phyloP scores from a whole-genome alignment of 2,888 invertebrate genomes.

The Sympetrum striolatum region DNA sequence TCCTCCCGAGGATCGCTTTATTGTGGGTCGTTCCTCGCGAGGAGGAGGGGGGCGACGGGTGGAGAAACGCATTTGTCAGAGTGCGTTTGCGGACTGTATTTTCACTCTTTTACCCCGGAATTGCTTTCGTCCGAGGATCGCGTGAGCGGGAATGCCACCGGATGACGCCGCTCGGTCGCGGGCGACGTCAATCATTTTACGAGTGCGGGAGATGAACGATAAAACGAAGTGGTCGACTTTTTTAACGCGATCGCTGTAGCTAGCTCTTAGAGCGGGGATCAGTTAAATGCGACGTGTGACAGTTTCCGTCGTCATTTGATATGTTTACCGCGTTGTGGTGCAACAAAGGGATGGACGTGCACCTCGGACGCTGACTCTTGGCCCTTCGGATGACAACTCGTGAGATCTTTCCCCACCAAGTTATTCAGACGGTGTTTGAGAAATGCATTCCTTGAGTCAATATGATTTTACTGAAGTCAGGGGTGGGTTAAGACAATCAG shows the following conservation, averaged over 20 bases:
- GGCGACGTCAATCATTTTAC: not conserved
- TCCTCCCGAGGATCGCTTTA: constrained; percentile 4
- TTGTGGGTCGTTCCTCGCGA: not conserved
- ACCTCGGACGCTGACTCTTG: too few species aligned
- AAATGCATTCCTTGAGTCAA: too few species aligned
- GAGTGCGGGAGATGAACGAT: not conserved
- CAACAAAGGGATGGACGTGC: too few species aligned
- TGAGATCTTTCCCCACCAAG: too few species aligned
- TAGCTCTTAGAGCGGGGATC: too few species aligned
- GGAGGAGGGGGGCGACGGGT: not conserved
- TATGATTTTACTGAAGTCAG: too few species aligned
- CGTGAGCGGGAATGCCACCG: not conserved
- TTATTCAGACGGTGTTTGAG: too few species aligned
- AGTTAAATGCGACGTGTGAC: too few species aligned
- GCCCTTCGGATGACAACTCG: too few species aligned
- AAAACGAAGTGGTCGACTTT: not conserved
- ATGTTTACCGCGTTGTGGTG: too few species aligned
- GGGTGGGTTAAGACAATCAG: too few species aligned
- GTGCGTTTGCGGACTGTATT: not conserved
- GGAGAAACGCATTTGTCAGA: not conserved
- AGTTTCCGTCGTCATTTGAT: too few species aligned
- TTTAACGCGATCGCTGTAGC: not conserved
- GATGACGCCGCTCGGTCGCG: not conserved
- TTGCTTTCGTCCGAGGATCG: not conserved
- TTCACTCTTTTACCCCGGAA: not conserved